These are phyloP conservation scores for Vanacampus margaritifer DNA, from an alignment of 2,113 vertebrate genomes.

Conservation along the genomic window DNA sequence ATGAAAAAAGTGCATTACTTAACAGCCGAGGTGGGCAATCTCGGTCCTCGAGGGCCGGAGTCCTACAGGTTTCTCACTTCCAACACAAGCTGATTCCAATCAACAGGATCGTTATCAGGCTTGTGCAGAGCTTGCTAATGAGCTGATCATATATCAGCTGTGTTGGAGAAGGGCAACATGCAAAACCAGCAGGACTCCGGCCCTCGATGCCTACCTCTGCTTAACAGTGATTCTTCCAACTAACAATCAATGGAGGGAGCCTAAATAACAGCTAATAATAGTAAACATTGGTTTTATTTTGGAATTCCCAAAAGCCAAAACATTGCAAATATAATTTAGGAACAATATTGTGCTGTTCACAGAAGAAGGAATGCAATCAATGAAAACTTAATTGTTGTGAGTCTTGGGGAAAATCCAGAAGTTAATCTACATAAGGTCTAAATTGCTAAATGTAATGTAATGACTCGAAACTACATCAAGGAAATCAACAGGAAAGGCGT, in stretches of 20 bases:
- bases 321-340: neutral
- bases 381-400: neutral
- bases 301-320: neutral
- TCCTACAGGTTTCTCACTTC: too few relatives aligned
- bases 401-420: conserved; percentile 21
- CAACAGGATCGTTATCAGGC: too few relatives aligned
- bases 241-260: neutral
- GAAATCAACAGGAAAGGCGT: conserved; percentile 40
- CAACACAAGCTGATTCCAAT: too few relatives aligned
- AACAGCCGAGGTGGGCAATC: too few relatives aligned
- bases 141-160: too few relatives aligned
- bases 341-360: neutral
- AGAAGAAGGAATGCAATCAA: conserved; percentile 5
- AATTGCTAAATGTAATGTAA: conserved; percentile 42
- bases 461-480: conserved; percentile 44
- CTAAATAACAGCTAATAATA: neutral
- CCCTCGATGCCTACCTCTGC: too few relatives aligned
- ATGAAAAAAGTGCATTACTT: neutral
- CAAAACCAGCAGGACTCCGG: too few relatives aligned
- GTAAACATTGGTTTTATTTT: neutral
- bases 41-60: too few relatives aligned
- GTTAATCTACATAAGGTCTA: conserved; percentile 15
- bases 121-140: too few relatives aligned
- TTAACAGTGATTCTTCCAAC: neutral
- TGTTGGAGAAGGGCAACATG: too few relatives aligned